Evolutionary conservation across 2,888 invertebrate genomes (phyloP).

Genomic region (Aelia acuminata): DNA sequence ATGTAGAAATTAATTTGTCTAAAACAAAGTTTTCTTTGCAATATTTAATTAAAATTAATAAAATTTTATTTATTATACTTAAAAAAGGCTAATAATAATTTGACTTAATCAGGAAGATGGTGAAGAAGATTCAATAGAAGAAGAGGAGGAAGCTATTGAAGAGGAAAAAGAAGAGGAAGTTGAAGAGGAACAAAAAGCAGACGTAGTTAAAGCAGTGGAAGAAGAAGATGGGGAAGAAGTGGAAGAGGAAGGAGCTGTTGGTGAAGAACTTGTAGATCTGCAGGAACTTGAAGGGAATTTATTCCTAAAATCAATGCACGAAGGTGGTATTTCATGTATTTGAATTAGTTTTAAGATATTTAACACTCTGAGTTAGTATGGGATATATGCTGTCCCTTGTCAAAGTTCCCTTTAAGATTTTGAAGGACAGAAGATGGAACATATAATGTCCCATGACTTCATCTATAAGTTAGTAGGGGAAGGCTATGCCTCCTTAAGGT

Average conservation of each 20-base stretch:
- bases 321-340: background rate
- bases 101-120: background rate
- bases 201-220: background rate
- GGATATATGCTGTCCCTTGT: too few species aligned
- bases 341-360: too few species aligned
- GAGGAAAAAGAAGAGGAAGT: background rate
- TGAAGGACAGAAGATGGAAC: too few species aligned
- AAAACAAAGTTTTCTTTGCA: too few species aligned
- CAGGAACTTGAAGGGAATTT: constrained; percentile 10
- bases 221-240: background rate
- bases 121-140: constrained; percentile 1
- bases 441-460: too few species aligned
- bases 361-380: too few species aligned
- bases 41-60: too few species aligned
- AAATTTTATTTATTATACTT: too few species aligned
- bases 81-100: background rate
- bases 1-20: too few species aligned
- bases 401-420: too few species aligned
- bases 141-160: background rate
- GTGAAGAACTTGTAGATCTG: background rate
- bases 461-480: too few species aligned
- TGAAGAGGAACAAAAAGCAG: background rate
- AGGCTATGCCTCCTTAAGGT: too few species aligned
- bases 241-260: background rate
- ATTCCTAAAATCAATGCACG: background rate